A percentile compares a stretch with the other conserved stretches of the same genome.
Conservation (phyloP, 53 echinoderm and acorn worm genomes). For the Glandiceps talaboti region DNA sequence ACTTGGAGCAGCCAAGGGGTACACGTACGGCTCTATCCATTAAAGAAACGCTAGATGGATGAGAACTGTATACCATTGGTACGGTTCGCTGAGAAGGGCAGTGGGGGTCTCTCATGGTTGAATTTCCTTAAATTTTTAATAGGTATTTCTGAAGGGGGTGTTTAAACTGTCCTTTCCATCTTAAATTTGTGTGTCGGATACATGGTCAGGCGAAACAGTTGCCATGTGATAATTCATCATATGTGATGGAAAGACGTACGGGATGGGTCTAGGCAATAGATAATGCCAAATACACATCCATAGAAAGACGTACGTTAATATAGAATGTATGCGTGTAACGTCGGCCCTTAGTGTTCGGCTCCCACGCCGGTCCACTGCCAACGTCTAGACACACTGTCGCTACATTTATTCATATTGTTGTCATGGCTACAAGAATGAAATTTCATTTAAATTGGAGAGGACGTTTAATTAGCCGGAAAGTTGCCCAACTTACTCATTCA, state of each 20-base stretch:
- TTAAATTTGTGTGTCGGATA: too few relatives aligned
- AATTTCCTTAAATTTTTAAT: neutral
- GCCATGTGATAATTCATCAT: too few relatives aligned
- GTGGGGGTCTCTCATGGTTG: neutral
- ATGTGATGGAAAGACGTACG: too few relatives aligned
- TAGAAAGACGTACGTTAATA: neutral
- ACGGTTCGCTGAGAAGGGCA: neutral
- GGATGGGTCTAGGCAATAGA: neutral
- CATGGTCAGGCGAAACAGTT: too few relatives aligned
- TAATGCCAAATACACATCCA: neutral
- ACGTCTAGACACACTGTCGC: conserved; percentile 1
- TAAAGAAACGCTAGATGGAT: neutral
- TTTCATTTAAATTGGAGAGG: neutral
- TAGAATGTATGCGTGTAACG: neutral
- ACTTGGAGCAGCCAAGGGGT: neutral
- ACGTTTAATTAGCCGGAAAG: neutral
- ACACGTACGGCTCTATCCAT: neutral
- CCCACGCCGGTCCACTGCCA: conserved; percentile 1
- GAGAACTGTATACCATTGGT: neutral
- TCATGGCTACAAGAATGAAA: neutral
- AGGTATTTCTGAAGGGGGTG: too few relatives aligned
- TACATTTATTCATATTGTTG: neutral
- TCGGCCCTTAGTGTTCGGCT: neutral
- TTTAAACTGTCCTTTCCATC: too few relatives aligned
- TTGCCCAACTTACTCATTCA: neutral